Conservation (phyloP, 2,797 vertebrate genomes). For the Chelon labrosus region DNA sequence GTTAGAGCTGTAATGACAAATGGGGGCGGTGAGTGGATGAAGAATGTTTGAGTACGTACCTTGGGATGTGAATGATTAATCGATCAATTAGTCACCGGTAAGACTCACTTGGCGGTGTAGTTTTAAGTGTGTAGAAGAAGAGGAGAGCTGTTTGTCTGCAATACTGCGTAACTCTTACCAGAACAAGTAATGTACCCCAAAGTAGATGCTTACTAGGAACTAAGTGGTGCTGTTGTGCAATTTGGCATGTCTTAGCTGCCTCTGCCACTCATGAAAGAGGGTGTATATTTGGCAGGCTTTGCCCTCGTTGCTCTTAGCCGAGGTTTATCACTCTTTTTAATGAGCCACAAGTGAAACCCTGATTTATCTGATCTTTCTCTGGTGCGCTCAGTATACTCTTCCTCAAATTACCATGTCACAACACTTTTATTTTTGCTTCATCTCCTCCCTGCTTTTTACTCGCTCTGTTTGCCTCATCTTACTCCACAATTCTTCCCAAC, state of each 20-base stretch:
- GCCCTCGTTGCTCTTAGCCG: slow-evolving; percentile 32
- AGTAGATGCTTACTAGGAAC: slow-evolving; percentile 29
- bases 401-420: slow-evolving; percentile 31
- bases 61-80: slow-evolving; percentile 29
- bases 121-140: background rate
- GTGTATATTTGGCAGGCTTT: slow-evolving; percentile 45
- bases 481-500: slow-evolving; percentile 8
- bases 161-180: slow-evolving; percentile 6
- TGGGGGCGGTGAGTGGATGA: background rate
- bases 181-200: slow-evolving; percentile 28
- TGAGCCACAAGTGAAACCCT: slow-evolving; percentile 35
- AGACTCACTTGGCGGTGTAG: background rate
- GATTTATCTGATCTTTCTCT: slow-evolving; percentile 40
- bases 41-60: slow-evolving; percentile 10
- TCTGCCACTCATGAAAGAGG: slow-evolving; percentile 21
- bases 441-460: slow-evolving; percentile 7
- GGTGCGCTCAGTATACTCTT: slow-evolving; percentile 19
- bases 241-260: slow-evolving; percentile 26
- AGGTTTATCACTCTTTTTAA: slow-evolving; percentile 51
- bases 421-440: slow-evolving; percentile 25
- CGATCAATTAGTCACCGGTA: background rate
- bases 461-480: slow-evolving; percentile 9
- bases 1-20: background rate
- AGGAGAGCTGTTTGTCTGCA: background rate
- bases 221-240: slow-evolving; percentile 33